Conservation (phyloP, 1,140 invertebrate species). For the Conus betulinus region DNA sequence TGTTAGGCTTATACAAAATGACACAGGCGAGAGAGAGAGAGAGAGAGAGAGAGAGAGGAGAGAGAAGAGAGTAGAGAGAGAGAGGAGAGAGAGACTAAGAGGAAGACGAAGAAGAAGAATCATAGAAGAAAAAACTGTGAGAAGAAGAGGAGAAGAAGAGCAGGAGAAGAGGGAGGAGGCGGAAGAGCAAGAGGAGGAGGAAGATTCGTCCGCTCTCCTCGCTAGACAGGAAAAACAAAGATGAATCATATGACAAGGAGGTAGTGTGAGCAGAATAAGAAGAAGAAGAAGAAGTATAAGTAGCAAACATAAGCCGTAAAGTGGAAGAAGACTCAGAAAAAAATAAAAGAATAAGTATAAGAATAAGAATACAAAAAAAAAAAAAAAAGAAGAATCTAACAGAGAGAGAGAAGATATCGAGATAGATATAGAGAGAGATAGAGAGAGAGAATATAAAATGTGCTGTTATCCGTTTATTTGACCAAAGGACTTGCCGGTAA, state of each 20-base stretch:
- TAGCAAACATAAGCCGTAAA: background rate
- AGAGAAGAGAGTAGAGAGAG: background rate
- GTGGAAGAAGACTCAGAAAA: background rate
- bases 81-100: background rate
- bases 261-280: background rate
- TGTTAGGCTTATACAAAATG: too few relatives aligned
- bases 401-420: too few relatives aligned
- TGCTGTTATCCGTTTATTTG: too few relatives aligned
- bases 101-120: background rate
- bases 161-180: background rate
- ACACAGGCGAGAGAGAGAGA: too few relatives aligned
- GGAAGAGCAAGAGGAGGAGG: background rate
- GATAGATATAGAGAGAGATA: too few relatives aligned
- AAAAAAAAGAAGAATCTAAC: background rate
- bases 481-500: too few relatives aligned
- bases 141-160: background rate
- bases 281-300: too few relatives aligned
- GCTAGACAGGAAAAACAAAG: too few relatives aligned
- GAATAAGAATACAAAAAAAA: background rate
- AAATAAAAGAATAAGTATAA: background rate
- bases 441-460: too few relatives aligned
- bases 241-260: background rate
- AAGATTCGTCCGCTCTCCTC: too few relatives aligned
- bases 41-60: too few relatives aligned
- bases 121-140: background rate